phyloP scores from a whole-genome alignment of 2,797 vertebrate genomes.

The Rhabdomys pumilio region DNA sequence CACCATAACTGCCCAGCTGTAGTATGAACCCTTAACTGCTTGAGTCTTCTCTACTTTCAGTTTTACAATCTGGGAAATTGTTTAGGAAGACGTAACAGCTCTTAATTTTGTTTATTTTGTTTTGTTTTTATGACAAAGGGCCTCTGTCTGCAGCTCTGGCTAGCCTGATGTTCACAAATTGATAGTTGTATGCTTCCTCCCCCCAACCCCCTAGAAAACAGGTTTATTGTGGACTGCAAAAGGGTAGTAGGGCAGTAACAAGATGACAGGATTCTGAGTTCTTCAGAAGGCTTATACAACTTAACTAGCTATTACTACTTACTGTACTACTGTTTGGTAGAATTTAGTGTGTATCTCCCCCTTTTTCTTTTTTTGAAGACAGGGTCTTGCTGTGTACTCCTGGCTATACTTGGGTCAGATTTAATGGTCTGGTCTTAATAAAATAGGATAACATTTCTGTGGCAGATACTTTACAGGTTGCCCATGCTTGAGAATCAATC shows the following conservation, averaged over 20 bases:
- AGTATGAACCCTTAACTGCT: neutral
- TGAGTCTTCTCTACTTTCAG: neutral
- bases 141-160: too few relatives aligned
- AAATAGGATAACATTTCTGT: neutral
- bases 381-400: neutral
- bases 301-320: slow-evolving; percentile 10
- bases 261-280: slow-evolving; percentile 2
- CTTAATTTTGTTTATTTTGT: neutral
- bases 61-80: neutral
- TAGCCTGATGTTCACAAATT: neutral
- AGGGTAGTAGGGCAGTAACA: neutral
- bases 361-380: neutral
- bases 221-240: neutral
- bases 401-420: neutral
- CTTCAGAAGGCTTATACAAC: neutral
- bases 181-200: neutral
- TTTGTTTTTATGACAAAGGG: neutral
- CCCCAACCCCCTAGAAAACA: neutral
- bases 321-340: neutral
- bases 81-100: neutral
- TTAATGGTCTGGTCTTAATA: slow-evolving; percentile 20
- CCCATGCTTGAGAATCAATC: neutral
- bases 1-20: neutral
- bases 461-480: neutral
- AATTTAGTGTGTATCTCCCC: neutral